Conservation (phyloP, 2,888 invertebrate species). For the Brachynemurus nebulosus region DNA sequence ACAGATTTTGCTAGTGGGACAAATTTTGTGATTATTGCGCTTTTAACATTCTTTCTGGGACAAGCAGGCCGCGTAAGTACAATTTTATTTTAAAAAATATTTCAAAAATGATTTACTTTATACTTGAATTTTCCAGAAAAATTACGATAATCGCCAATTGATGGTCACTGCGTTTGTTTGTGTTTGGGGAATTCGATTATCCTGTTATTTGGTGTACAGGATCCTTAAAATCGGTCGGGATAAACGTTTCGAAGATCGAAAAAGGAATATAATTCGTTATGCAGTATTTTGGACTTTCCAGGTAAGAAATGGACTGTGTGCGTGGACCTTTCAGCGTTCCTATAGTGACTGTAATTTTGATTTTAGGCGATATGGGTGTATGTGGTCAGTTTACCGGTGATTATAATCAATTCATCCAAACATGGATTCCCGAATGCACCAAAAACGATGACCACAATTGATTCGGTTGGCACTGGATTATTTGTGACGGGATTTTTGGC, state of each 20-base stretch:
- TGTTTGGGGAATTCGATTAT: constrained; percentile 74
- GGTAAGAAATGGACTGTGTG: too few relatives aligned
- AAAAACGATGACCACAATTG: constrained; percentile 75
- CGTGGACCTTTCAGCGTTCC: too few relatives aligned
- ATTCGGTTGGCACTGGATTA: constrained; percentile 72
- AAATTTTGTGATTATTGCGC: constrained; percentile 79
- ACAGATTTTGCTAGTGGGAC: constrained; percentile 90
- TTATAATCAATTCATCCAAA: constrained; percentile 75
- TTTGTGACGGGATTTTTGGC: constrained; percentile 74
- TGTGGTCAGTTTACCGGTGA: constrained; percentile 79
- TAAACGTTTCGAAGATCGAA: constrained; percentile 79
- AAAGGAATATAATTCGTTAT: constrained; percentile 73
- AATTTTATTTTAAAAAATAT: neutral
- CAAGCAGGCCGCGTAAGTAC: constrained; percentile 55
- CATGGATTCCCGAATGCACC: constrained; percentile 63
- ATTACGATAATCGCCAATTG: constrained; percentile 77
- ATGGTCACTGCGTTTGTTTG: constrained; percentile 82
- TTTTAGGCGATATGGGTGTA: constrained; percentile 81
- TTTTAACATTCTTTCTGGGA: constrained; percentile 75
- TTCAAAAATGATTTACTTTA: neutral
- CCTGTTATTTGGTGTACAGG: constrained; percentile 78
- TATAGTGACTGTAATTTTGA: too few relatives aligned
- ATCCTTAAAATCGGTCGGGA: constrained; percentile 84
- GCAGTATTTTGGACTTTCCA: constrained; percentile 91
- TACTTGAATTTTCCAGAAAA: constrained; percentile 34